phyloP scores from a whole-genome alignment of 2,797 vertebrate genomes.

The Morus bassanus region DNA sequence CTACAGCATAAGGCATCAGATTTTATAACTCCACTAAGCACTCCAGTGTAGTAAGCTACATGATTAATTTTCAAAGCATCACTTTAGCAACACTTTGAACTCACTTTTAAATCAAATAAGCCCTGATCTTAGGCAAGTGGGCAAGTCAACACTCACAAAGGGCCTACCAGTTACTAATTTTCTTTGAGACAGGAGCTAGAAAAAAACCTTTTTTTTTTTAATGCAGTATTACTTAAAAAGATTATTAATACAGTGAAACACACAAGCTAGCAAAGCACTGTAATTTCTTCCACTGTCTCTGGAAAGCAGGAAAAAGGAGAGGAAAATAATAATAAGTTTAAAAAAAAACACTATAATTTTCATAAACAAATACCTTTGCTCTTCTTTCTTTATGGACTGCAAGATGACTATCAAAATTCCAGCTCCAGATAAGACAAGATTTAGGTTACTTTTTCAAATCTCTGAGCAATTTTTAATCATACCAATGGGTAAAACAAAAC shows the following conservation, averaged over 20 bases:
- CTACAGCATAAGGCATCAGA: background rate
- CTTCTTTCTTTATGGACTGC: background rate
- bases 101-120: background rate
- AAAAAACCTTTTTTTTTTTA: background rate
- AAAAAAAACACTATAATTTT: background rate
- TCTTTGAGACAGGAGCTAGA: background rate
- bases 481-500: background rate
- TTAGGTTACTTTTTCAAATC: background rate
- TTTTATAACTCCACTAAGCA: background rate
- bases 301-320: background rate
- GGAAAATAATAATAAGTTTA: background rate
- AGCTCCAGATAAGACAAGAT: background rate
- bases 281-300: background rate
- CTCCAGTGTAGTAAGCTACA: background rate
- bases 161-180: background rate
- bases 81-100: background rate
- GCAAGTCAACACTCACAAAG: background rate
- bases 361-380: background rate
- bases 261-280: background rate
- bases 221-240: background rate
- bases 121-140: background rate
- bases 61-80: background rate
- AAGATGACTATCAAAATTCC: background rate
- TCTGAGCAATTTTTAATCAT: background rate
- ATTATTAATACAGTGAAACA: background rate